A percentile compares a stretch with the other conserved stretches of the same genome.
Conservation (phyloP, 2,888 invertebrate species). For the Lycaena phlaeas region DNA sequence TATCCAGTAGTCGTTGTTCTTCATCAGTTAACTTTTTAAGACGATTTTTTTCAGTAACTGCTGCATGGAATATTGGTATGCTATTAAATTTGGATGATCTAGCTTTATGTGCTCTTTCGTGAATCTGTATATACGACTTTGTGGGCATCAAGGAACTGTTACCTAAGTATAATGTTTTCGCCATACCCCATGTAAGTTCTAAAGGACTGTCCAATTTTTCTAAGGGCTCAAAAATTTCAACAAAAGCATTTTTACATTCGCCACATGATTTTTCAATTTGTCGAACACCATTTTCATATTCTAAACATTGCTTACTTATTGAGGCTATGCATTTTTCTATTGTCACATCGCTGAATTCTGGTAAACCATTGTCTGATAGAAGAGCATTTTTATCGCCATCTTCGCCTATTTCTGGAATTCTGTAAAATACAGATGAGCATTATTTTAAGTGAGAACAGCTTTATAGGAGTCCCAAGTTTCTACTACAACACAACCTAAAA, state of each 20-base stretch:
- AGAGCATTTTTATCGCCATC: slow-evolving; percentile 85
- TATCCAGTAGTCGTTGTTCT: slow-evolving; percentile 80
- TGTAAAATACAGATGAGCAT: slow-evolving; percentile 37
- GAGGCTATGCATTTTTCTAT: slow-evolving; percentile 89
- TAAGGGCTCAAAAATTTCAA: slow-evolving; percentile 80
- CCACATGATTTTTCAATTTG: slow-evolving; percentile 73
- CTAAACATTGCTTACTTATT: slow-evolving; percentile 85
- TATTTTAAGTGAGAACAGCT: not conserved
- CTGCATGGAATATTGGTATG: slow-evolving; percentile 77
- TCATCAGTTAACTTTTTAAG: slow-evolving; percentile 67
- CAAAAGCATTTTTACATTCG: slow-evolving; percentile 75
- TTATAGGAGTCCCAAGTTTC: not conserved
- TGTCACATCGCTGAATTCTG: slow-evolving; percentile 85
- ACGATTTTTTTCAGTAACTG: slow-evolving; percentile 70
- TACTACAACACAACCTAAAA: too few species aligned
- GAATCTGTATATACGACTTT: slow-evolving; percentile 83
- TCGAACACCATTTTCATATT: slow-evolving; percentile 84
- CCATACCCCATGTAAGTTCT: slow-evolving; percentile 89
- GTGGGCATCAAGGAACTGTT: slow-evolving; percentile 86
- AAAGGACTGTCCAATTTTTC: slow-evolving; percentile 82
- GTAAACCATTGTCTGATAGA: slow-evolving; percentile 80
- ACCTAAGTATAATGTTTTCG: slow-evolving; percentile 86
- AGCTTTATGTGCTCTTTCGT: slow-evolving; percentile 84
- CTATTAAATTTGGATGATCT: slow-evolving; percentile 82
- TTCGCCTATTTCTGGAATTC: slow-evolving; percentile 88